Evolutionary conservation across 2,797 vertebrate genomes (phyloP).

Genomic region (Rachycentron canadum): DNA sequence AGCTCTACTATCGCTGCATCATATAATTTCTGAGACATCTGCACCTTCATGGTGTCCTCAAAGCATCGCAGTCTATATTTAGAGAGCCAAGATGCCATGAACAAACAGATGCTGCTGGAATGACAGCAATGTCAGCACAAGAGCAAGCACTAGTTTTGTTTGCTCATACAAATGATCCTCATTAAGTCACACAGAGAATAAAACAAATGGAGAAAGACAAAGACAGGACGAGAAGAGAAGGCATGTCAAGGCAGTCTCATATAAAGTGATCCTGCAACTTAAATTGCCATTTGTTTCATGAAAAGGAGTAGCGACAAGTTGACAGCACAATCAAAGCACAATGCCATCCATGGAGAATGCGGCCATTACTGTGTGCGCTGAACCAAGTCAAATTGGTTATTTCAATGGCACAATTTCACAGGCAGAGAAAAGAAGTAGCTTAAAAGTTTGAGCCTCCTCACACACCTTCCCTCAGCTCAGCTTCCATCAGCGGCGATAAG

Average conservation of each 20-base stretch:
- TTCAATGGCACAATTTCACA: constrained; percentile 40
- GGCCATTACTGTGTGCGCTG: constrained; percentile 41
- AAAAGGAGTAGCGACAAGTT: constrained; percentile 41
- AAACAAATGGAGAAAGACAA: constrained; percentile 28
- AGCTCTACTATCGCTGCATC: background rate
- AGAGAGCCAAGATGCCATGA: constrained; percentile 30
- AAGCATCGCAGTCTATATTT: constrained; percentile 38
- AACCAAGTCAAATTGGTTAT: constrained; percentile 51
- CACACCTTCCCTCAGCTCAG: background rate
- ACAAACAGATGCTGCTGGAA: constrained; percentile 43
- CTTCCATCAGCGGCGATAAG: background rate
- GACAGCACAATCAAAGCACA: constrained; percentile 63
- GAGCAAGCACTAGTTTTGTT: constrained; percentile 25
- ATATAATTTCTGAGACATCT: constrained; percentile 19
- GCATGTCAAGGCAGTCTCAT: constrained; percentile 15
- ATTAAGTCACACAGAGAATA: constrained; percentile 36
- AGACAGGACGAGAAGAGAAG: constrained; percentile 7
- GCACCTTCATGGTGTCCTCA: constrained; percentile 32
- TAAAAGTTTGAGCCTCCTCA: constrained; percentile 3
- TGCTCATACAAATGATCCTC: constrained; percentile 44
- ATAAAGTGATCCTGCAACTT: constrained; percentile 20
- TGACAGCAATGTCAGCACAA: constrained; percentile 49
- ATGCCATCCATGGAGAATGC: constrained; percentile 25
- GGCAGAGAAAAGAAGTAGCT: constrained; percentile 15
- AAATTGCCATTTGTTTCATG: constrained; percentile 58